These are phyloP conservation scores for Rhagonycha lutea DNA, from an alignment of 2,888 invertebrate genomes.

Conservation along the genomic window DNA sequence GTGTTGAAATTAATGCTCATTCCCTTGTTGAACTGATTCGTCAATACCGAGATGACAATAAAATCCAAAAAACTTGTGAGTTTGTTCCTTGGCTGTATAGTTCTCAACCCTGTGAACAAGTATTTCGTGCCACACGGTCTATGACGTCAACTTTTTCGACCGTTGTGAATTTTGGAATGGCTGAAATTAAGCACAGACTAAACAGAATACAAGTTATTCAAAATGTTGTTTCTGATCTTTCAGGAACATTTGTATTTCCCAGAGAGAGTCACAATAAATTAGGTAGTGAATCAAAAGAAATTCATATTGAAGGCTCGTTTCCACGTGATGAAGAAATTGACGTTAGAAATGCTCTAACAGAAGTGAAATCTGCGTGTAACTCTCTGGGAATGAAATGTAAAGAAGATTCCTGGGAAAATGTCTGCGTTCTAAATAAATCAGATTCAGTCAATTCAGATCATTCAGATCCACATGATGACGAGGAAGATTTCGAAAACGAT, in stretches of 20 bases:
- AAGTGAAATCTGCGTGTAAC: no score
- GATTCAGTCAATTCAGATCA: no score
- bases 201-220: background rate
- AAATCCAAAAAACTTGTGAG: background rate
- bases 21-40: background rate
- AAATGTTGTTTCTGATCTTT: background rate
- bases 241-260: background rate
- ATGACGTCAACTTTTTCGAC: conserved; percentile 5
- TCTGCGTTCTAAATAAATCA: no score
- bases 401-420: no score
- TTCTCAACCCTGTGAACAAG: background rate
- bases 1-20: background rate
- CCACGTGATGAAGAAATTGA: no score
- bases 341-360: no score
- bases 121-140: background rate
- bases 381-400: no score
- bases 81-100: background rate
- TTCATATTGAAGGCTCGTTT: no score
- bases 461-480: no score
- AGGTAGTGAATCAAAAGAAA: no score
- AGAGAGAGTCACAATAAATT: background rate
- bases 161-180: background rate
- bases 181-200: background rate
- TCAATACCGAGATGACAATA: background rate
- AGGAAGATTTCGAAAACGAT: no score